Base-by-base conservation (phyloP, 2,113 vertebrate genomes). In the Centropus bengalensis region DNA sequence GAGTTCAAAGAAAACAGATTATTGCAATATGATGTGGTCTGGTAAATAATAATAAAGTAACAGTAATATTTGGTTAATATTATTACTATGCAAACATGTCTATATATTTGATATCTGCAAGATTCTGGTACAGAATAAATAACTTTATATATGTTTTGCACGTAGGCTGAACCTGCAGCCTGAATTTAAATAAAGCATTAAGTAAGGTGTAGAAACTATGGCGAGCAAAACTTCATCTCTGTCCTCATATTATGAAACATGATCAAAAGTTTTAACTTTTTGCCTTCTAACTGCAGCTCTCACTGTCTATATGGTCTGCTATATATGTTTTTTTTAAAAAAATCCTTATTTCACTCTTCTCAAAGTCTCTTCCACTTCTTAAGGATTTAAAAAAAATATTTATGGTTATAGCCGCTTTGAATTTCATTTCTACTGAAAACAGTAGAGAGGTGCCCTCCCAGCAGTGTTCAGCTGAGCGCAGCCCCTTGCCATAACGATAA, bases 401-500 rank as follows among this genome's bases (percentile, higher is more conserved):
- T 56, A 55, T 73, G 56, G 40, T 8, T 38, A 33, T 33, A 52
- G 24, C 17, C 0, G 5, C 82, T 82, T 91, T 91, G 51, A 87
- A 91, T 95, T 94, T 92, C 22, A 60, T 68, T 91, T 84, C 67
- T 60, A 6, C 33, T 92, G 82, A 63, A 36, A 84, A 15, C 16
- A 30, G 66, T 3, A 16, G 36, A 75, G 62, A 44, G 82, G 51
- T 11, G 1, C 58, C 63, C 70, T 51, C 64, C 89, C 78, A 75
- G 64, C 84, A 58, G 82, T 45, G 56, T 36, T 89, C 87, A 59
- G 67, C 89, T 88, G 78, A 93, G 68, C 17, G 0, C 68, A 58
- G 94, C 91, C 91, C 79, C 5, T 75, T 88, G 91, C 94, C 91
- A 30, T 81, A 83, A 97, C 89, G 94, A 95, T 67, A 89, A 97